Conservation (phyloP, 2,113 vertebrate species). For the Colossoma macropomum region DNA sequence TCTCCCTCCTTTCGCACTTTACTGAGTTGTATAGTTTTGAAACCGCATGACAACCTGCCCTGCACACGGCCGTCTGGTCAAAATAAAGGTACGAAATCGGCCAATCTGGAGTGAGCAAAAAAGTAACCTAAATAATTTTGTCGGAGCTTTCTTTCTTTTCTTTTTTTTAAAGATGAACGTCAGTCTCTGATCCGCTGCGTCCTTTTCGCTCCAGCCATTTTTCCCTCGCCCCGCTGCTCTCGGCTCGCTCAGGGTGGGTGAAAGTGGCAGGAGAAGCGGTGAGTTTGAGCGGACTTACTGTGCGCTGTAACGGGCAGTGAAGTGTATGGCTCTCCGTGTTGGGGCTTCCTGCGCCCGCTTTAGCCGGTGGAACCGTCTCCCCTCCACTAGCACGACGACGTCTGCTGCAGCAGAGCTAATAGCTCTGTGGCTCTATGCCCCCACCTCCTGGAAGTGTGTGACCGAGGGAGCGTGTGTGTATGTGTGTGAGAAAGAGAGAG, state of each 20-base stretch:
- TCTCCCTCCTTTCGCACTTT: constrained; percentile 57
- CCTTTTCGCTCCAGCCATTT: constrained; percentile 72
- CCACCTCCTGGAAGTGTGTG: constrained; percentile 60
- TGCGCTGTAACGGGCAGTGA: constrained; percentile 82
- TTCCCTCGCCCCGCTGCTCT: neutral
- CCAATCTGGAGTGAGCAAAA: constrained; percentile 53
- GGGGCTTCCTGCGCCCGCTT: constrained; percentile 82
- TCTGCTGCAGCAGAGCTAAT: constrained; percentile 84
- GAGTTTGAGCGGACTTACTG: constrained; percentile 83
- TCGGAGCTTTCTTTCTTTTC: constrained; percentile 50
- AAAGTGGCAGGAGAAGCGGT: constrained; percentile 45
- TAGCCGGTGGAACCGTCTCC: constrained; percentile 87
- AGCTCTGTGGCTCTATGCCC: constrained; percentile 70
- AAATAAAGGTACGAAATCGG: neutral
- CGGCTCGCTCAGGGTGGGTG: neutral
- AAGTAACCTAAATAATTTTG: constrained; percentile 69
- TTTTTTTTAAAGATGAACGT: constrained; percentile 61
- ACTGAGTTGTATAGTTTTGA: constrained; percentile 55
- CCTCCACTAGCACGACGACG: constrained; percentile 86
- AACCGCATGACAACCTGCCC: constrained; percentile 60
- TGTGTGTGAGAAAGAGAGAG: constrained; percentile 17
- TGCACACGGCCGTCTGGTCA: neutral
- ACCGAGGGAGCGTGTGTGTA: constrained; percentile 25
- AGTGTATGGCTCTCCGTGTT: constrained; percentile 78
- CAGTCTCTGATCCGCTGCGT: constrained; percentile 67